These are phyloP conservation scores for Glareola pratincola DNA, from an alignment of 2,113 vertebrate species.

Conservation along the genomic window DNA sequence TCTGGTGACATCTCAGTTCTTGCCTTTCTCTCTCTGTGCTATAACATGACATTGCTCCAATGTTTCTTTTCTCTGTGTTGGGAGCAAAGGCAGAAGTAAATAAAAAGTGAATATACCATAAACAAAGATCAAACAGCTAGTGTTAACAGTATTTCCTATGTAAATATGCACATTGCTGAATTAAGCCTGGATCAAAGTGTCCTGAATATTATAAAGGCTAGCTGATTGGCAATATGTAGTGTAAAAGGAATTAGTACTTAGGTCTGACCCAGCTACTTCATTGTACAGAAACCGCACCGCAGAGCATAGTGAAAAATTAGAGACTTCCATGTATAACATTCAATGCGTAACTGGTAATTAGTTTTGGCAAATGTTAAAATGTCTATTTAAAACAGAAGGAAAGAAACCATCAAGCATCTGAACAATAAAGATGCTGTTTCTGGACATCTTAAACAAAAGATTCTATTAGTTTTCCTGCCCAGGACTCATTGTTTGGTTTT, in stretches of 20 bases:
- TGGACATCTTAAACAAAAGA: neutral
- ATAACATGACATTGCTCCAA: neutral
- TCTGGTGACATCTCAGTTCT: neutral
- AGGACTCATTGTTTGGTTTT: neutral
- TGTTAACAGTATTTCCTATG: neutral
- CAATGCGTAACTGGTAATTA: neutral
- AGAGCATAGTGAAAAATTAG: neutral
- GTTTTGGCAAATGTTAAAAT: neutral
- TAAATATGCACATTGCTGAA: neutral
- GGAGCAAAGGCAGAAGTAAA: neutral
- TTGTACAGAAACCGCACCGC: neutral
- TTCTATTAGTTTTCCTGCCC: neutral
- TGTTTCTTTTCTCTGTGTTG: neutral
- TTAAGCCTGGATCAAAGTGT: neutral
- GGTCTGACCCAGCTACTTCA: neutral
- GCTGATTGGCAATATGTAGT: neutral
- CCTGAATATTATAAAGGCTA: neutral
- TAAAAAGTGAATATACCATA: neutral
- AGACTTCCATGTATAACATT: neutral
- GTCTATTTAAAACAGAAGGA: neutral
- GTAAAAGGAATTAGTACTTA: neutral
- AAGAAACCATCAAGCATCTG: fast-evolving
- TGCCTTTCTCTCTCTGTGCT: neutral
- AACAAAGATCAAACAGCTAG: neutral
- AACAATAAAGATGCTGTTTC: neutral